Base-by-base conservation (phyloP, 35 echinoderm and acorn worm species). In the Heliocidaris erythrogramma region DNA sequence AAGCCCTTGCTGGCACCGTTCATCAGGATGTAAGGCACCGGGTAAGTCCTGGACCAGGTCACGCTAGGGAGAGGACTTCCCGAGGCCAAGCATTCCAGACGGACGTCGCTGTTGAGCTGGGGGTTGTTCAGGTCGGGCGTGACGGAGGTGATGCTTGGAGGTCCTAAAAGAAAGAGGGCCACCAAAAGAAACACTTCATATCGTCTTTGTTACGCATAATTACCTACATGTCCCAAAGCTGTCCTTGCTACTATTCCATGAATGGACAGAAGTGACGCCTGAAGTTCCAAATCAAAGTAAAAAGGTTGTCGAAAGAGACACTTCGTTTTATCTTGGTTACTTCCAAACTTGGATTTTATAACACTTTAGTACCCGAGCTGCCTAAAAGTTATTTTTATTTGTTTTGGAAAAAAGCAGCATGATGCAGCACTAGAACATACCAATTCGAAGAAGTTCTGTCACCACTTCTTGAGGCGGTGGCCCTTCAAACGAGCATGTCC, bases 31-130 rank as follows among this genome's bases (percentile, higher is more conserved):
- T 92, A 92, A 5, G n/a, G 16, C 0, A 11, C 49, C 9, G 91
- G 91, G 91, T 92, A 92, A 13, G 91, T 48, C 48, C 91, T 49
- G 47, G 91, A 92, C 91, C 91, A 92, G 24, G 48, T 48, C 48
- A 92, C 91, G 49, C 49, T 92, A 48, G 91, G 91, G 17, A 59
- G 49, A 11, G 91, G 91, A 27, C 29, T 52, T 6, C 91, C 91
- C 2, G 9, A 11, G 91, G 91, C 91, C 31, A 18, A 9, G n/a
- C 91, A 92, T 5, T 59, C 49, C 91, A 92, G 91, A 13, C 47
- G 47, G 12, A 92, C 91, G 49, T 92, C 48, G 48, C 91, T 92
- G 91, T 30, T 30, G 11, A n/a, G 47, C 47, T 18, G 17, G 9
- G 91, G 91, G 91, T 21, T 92, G 17, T 27, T 78, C 27, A 92